Conservation (phyloP, 1,140 invertebrate genomes). For the Varroa destructor region DNA sequence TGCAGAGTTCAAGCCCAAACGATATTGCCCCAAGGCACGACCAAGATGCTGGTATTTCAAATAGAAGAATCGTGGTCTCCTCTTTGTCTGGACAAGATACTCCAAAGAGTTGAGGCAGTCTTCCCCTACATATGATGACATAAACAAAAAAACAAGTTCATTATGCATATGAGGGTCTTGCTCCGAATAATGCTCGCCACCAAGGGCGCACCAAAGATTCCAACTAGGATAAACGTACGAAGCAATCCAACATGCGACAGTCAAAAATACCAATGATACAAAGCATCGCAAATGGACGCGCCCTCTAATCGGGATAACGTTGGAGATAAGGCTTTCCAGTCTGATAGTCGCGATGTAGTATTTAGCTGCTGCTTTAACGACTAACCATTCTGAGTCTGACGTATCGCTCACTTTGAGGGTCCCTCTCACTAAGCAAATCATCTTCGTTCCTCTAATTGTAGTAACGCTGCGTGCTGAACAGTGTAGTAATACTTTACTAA, state of each 20-base stretch:
- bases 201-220: neutral
- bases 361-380: too few species aligned
- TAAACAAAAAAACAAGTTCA: slow-evolving; percentile 3
- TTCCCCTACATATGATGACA: neutral
- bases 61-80: neutral
- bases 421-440: too few species aligned
- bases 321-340: neutral
- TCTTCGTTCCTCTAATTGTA: too few species aligned
- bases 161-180: neutral
- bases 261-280: neutral
- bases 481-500: too few species aligned
- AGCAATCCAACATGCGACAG: neutral
- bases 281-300: neutral
- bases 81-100: neutral
- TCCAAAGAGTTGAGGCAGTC: neutral
- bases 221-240: neutral
- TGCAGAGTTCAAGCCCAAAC: neutral
- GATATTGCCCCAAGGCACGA: slow-evolving; percentile 2
- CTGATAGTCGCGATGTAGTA: neutral
- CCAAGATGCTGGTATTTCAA: neutral
- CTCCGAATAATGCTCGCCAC: neutral
- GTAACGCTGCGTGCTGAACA: too few species aligned
- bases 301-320: neutral
- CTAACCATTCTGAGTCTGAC: too few species aligned
- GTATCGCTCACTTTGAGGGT: too few species aligned